phyloP scores from a whole-genome alignment of 2,797 vertebrate genomes.

The Acipenser transmontanus region DNA sequence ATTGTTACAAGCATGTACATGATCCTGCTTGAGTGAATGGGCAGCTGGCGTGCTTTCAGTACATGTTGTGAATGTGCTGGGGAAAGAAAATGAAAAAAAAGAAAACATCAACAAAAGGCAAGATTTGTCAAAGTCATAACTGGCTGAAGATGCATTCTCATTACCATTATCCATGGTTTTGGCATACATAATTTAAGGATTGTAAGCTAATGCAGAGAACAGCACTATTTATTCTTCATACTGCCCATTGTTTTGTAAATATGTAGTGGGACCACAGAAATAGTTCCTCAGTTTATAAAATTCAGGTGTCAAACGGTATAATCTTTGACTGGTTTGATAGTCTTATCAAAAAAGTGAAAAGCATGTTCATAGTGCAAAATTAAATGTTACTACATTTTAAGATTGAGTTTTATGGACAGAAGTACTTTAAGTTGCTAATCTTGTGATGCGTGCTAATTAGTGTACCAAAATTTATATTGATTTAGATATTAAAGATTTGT shows the following conservation, averaged over 20 bases:
- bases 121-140: background rate
- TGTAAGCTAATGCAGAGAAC: slow-evolving; percentile 22
- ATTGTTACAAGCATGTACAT: slow-evolving; percentile 28
- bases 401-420: no score
- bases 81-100: background rate
- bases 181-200: slow-evolving; percentile 30
- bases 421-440: background rate
- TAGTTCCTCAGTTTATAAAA: slow-evolving; percentile 1
- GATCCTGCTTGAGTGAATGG: slow-evolving; percentile 25
- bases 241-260: slow-evolving; percentile 6
- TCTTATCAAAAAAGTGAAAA: no score
- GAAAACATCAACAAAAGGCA: slow-evolving; percentile 1
- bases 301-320: background rate
- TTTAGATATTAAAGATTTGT: background rate
- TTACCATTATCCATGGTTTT: slow-evolving; percentile 12
- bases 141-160: slow-evolving; percentile 8
- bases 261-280: slow-evolving; percentile 12
- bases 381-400: no score
- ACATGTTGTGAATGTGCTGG: slow-evolving; percentile 2
- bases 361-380: no score
- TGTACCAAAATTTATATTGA: background rate
- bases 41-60: slow-evolving; percentile 38
- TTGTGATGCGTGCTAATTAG: background rate
- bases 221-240: slow-evolving; percentile 25
- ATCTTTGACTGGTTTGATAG: no score